Base-by-base conservation (phyloP, 2,113 vertebrate species). In the Antechinus stuartii region DNA sequence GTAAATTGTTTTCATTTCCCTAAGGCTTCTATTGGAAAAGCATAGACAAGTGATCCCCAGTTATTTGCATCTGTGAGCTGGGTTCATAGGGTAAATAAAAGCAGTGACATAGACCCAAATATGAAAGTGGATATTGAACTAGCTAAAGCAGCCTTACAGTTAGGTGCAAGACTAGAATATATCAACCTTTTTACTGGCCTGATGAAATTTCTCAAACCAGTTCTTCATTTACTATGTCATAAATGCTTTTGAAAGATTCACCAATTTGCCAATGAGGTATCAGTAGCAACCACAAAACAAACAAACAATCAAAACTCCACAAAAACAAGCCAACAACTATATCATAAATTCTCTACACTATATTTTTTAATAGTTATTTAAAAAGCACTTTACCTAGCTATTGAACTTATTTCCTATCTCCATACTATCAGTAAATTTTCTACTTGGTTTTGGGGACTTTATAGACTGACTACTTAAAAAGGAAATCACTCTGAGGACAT, bases 381-480 rank as follows among this genome's bases (percentile, higher is more conserved):
- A 92, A 95, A 89, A 92, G 55, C 26, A 35, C 23, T 76, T 96
- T 89, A 95, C 11, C 61, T 90, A 55, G 53, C 90, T 96, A 94
- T 95, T 94, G 91, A 24, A 53, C 95, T 92, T 92, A 2, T 26
- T 96, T 96, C 95, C 90, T 25, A 47, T 94, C 61, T 89, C 0
- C 49, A 93, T 50, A 89, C 52, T 76, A 47, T 90, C 10, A 95
- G 16, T 50, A 96, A 54, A 27, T 94, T 96, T 96, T 91, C 90
- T 42, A 95, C 92, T 92, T 47, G 49, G 9, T 1, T n/a, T 30
- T n/a, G 55, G 23, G 93, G 27, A 93, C 57, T 90, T 93, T 94
- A 90, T 76, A 93, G 92, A 61, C 25, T 53, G 92, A 27, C 94
- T 96, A 90, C 84, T 84, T 90, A 76, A 92, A 91, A 94, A 92